A percentile compares a stretch with the other conserved stretches of the same genome.
Evolutionary conservation across 2,113 vertebrate species (phyloP).

Genomic region (Heterocephalus glaber): DNA sequence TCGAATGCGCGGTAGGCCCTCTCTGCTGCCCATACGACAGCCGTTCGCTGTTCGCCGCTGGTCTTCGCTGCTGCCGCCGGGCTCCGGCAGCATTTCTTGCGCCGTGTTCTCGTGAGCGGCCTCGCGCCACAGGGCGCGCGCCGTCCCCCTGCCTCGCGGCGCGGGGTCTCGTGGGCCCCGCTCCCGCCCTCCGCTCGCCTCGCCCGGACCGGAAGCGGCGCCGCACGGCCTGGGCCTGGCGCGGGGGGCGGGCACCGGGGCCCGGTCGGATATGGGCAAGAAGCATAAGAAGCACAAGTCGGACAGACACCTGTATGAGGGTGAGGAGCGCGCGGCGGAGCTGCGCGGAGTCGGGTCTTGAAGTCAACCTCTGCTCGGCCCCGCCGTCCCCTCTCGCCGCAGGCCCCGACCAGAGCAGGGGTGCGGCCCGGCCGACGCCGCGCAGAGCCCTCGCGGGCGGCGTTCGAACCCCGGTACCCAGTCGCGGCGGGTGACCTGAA

Average conservation of each 20-base stretch:
- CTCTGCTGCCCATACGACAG: conserved; percentile 11
- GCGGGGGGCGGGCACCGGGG: conserved; percentile 74
- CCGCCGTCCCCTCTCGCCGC: not conserved
- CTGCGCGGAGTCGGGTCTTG: not conserved
- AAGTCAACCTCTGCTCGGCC: not conserved
- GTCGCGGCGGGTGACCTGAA: not conserved
- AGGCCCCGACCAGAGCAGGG: not conserved
- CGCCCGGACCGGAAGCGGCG: conserved; percentile 72
- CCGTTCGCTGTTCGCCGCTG: not conserved
- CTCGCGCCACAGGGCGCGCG: conserved; percentile 68
- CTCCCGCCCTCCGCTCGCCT: conserved; percentile 73
- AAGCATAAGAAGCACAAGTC: conserved; percentile 97
- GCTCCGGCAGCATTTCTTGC: not conserved
- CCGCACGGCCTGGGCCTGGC: conserved; percentile 75
- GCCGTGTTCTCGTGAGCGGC: not conserved
- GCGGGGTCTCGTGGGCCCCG: conserved; percentile 67
- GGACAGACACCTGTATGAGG: conserved; percentile 93
- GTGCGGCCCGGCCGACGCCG: not conserved
- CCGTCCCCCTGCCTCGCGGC: conserved; percentile 56
- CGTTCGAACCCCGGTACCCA: not conserved
- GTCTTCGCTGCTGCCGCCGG: not conserved
- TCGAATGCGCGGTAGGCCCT: not conserved
- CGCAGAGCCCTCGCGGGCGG: not conserved
- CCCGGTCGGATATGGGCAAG: conserved; percentile 91
- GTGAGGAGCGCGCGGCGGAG: conserved; percentile 78